phyloP scores from a whole-genome alignment of 2,113 vertebrate genomes.

The Prunella fulvescens region DNA sequence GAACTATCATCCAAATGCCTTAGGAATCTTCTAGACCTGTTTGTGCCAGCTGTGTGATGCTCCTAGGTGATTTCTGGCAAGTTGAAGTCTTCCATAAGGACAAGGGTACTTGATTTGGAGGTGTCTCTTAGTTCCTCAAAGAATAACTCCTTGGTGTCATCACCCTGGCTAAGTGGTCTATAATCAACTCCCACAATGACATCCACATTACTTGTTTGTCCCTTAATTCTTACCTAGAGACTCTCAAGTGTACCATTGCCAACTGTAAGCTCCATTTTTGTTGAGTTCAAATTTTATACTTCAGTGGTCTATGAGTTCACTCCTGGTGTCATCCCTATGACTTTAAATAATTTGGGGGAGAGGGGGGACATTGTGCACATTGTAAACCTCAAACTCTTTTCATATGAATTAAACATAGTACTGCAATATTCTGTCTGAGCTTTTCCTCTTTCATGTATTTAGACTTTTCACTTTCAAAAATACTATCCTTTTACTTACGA shows the following conservation, averaged over 20 bases:
- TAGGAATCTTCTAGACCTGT: background rate
- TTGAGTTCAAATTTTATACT: background rate
- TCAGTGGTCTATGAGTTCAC: background rate
- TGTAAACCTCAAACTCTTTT: background rate
- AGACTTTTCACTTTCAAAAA: background rate
- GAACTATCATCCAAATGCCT: background rate
- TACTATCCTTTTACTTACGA: background rate
- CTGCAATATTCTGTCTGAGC: background rate
- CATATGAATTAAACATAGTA: background rate
- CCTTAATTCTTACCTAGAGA: background rate
- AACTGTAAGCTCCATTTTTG: background rate
- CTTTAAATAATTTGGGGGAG: background rate
- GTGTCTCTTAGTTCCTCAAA: background rate
- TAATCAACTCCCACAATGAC: background rate
- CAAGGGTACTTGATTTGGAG: background rate
- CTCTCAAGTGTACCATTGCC: background rate
- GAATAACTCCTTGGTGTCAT: background rate
- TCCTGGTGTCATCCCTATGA: background rate
- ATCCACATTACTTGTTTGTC: background rate
- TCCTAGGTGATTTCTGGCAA: background rate
- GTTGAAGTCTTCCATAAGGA: background rate
- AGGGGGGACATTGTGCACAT: accelerated
- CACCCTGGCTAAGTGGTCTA: background rate
- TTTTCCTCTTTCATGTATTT: background rate
- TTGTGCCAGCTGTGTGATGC: background rate